Base-by-base conservation (phyloP, 2,113 vertebrate species). In the Saccopteryx bilineata region DNA sequence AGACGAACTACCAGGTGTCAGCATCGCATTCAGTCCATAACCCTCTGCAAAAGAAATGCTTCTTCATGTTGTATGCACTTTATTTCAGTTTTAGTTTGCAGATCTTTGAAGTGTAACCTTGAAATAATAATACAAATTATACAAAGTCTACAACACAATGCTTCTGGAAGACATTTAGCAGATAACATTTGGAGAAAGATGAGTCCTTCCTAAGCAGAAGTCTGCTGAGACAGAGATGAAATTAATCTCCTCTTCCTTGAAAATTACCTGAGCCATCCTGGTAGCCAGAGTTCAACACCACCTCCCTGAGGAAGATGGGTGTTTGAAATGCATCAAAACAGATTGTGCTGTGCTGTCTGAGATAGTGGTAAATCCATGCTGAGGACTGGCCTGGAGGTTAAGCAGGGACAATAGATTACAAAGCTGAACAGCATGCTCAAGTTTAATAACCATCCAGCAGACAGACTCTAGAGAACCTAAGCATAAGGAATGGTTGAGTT, bases 1-100 rank as follows among this genome's bases (percentile, higher is more conserved):
- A 78, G 46, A n/a, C 10, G 26, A 9, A 8, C 3, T 0, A 17
- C 9, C 3, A 2, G 24, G 61, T 33, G 54, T 9, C 2, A n/a
- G 6, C 48, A 61, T 14, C 50, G 33, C 10, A 28, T 14, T 68
- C 2, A 1, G 52, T 17, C 54, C 23, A 17, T 5, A 60, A 0
- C 21, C 23, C 28, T 56, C 19, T 56, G 39, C 9, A 18, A 14
- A 71, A 50, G 54, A 68, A 60, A 71, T 1, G 2, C 28, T 9
- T 61, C 76, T 23, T 84, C 50, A 33, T 11, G 8, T 7, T 21
- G 26, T 1, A 21, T 9, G 17, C 6, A 6, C 48, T 88, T 56
- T 46, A 46, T 71, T 83, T 48, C 50, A 58, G 46, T 54, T 50
- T 52, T n/a, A 75, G 60, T 63, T 93, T 74, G 18, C 13, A 71